These are phyloP conservation scores for Charanyca ferruginea DNA, from an alignment of 2,888 invertebrate species.

Conservation along the genomic window DNA sequence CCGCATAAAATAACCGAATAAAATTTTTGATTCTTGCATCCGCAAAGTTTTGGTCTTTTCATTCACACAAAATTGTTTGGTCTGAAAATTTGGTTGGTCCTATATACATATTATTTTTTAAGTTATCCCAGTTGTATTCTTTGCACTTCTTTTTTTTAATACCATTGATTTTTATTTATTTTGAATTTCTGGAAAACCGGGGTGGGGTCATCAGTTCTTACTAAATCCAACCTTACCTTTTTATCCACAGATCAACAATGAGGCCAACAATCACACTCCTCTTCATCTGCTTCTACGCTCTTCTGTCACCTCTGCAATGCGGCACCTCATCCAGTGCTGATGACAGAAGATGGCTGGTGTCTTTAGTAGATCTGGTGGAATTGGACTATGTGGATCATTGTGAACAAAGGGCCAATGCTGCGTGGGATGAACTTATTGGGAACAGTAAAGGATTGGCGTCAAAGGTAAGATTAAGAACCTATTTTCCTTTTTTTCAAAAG, in stretches of 20 bases:
- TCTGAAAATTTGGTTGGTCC: too few relatives aligned
- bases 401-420: constrained; percentile 80
- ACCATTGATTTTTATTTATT: too few relatives aligned
- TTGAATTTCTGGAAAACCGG: too few relatives aligned
- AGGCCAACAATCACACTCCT: constrained; percentile 75
- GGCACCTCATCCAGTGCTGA: constrained; percentile 81
- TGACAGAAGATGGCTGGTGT: constrained; percentile 81
- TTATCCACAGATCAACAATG: constrained; percentile 79
- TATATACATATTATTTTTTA: too few relatives aligned
- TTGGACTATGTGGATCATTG: constrained; percentile 88
- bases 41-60: too few relatives aligned
- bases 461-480: constrained; percentile 68
- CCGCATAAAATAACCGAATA: too few relatives aligned
- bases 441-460: constrained; percentile 76
- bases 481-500: too few relatives aligned
- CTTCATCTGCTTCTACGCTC: constrained; percentile 76
- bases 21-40: too few relatives aligned
- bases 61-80: too few relatives aligned
- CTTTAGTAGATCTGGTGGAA: constrained; percentile 85
- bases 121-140: too few relatives aligned
- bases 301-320: constrained; percentile 76
- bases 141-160: too few relatives aligned
- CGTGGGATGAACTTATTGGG: constrained; percentile 84
- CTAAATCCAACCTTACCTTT: constrained; percentile 12
- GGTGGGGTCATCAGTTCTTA: neutral